A percentile compares a stretch with the other conserved stretches of the same genome.
These are phyloP conservation scores for Aspiorhynchus laticeps DNA, from an alignment of 2,113 vertebrate species.

Conservation along the genomic window DNA sequence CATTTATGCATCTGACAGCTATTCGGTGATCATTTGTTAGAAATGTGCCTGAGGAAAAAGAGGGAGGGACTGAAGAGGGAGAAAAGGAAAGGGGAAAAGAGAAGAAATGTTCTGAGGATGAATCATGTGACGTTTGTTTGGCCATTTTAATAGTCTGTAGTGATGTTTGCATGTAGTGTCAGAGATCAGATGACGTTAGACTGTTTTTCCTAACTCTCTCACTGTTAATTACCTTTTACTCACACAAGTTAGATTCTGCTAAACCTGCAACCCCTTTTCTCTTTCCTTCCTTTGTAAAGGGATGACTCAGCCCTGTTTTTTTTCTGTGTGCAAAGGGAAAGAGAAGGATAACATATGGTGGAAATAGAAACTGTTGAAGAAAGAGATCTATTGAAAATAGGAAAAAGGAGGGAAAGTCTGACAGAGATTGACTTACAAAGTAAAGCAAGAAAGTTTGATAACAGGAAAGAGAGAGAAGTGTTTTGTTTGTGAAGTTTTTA, in stretches of 20 bases:
- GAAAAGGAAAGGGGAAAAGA: conserved; percentile 52
- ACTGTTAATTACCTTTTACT: conserved; percentile 57
- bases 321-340: background rate
- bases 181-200: conserved; percentile 58
- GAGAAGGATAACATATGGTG: conserved; percentile 13
- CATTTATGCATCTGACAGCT: conserved; percentile 52
- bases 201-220: conserved; percentile 64
- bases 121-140: conserved; percentile 67
- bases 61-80: conserved; percentile 61
- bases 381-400: background rate
- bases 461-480: background rate
- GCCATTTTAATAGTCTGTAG: conserved; percentile 56
- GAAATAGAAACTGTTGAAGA: background rate
- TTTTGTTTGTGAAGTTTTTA: conserved; percentile 23
- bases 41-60: conserved; percentile 72
- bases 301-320: conserved; percentile 64
- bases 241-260: conserved; percentile 27
- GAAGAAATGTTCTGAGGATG: conserved; percentile 68
- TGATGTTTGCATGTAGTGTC: conserved; percentile 62
- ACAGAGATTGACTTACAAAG: conserved; percentile 6
- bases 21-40: conserved; percentile 64
- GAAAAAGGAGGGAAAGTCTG: background rate
- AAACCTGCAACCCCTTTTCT: conserved; percentile 13
- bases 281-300: conserved; percentile 47
- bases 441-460: conserved; percentile 8